Conservation (phyloP, 2,888 invertebrate species). For the Xanthorhoe designata region DNA sequence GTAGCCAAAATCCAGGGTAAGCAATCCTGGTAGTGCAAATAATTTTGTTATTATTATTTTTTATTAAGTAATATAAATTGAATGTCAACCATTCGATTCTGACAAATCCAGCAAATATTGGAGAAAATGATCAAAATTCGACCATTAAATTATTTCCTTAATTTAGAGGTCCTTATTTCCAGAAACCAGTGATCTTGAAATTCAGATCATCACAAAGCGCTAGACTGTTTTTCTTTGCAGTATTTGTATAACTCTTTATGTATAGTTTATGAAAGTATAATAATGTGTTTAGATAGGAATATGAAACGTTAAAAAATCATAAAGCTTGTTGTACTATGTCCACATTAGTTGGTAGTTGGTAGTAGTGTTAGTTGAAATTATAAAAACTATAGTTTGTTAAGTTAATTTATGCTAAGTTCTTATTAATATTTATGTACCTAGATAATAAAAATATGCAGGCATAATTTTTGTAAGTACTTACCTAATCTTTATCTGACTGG, state of each 20-base stretch:
- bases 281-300: slow-evolving; percentile 5
- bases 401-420: neutral
- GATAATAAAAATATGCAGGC: too few species aligned
- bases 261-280: neutral
- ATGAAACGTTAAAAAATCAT: slow-evolving; percentile 1
- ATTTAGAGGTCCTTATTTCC: neutral
- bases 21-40: too few species aligned
- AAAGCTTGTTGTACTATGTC: slow-evolving; percentile 1
- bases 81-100: too few species aligned
- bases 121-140: neutral
- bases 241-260: slow-evolving; percentile 9
- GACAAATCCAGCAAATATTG: too few species aligned
- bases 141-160: neutral
- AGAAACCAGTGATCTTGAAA: slow-evolving; percentile 17
- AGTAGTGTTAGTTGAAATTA: neutral
- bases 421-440: neutral
- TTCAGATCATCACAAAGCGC: slow-evolving; percentile 19
- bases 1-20: too few species aligned
- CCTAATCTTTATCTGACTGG: too few species aligned
- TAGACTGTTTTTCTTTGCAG: neutral
- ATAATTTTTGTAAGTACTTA: too few species aligned
- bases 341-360: neutral
- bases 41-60: too few species aligned
- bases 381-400: neutral
- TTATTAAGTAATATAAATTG: too few species aligned